phyloP scores from a whole-genome alignment of 2,113 vertebrate species.

The Zosterops pallidus region DNA sequence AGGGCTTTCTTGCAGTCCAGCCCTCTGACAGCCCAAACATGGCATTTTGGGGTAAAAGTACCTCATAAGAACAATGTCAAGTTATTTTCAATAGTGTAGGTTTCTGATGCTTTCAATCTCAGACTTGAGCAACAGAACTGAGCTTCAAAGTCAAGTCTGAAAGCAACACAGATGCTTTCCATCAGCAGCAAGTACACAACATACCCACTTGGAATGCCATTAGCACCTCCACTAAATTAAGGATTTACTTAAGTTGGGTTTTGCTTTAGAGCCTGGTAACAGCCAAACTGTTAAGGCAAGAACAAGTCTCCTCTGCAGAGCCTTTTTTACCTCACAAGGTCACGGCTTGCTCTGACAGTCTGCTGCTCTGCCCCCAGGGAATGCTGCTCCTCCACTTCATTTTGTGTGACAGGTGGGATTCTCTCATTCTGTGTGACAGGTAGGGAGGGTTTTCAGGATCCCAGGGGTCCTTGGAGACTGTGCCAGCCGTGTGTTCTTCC shows the following conservation, averaged over 20 bases:
- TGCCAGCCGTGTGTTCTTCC: not conserved
- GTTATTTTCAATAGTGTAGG: not conserved
- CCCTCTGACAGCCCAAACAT: not conserved
- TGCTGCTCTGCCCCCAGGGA: constrained; percentile 26
- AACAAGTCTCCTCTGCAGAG: constrained; percentile 1
- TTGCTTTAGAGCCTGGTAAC: constrained; percentile 45
- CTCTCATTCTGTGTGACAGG: not conserved
- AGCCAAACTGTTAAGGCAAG: constrained; percentile 11
- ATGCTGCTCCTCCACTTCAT: not conserved
- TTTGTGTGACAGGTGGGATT: not conserved
- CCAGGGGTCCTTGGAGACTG: not conserved
- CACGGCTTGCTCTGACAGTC: not conserved
- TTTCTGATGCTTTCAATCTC: constrained; percentile 16
- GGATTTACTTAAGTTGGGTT: constrained; percentile 32
- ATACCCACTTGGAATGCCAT: constrained; percentile 63
- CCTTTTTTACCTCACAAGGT: constrained; percentile 22
- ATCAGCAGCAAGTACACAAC: constrained; percentile 64
- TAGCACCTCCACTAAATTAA: constrained; percentile 63
- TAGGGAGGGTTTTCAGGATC: not conserved
- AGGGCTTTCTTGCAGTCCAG: not conserved
- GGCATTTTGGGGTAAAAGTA: not conserved
- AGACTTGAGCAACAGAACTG: constrained; percentile 3
- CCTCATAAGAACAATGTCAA: not conserved
- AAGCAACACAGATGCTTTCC: constrained; percentile 63
- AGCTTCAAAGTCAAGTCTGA: constrained; percentile 45